Base-by-base conservation (phyloP, 2,113 vertebrate species). In the Caranx ignobilis region DNA sequence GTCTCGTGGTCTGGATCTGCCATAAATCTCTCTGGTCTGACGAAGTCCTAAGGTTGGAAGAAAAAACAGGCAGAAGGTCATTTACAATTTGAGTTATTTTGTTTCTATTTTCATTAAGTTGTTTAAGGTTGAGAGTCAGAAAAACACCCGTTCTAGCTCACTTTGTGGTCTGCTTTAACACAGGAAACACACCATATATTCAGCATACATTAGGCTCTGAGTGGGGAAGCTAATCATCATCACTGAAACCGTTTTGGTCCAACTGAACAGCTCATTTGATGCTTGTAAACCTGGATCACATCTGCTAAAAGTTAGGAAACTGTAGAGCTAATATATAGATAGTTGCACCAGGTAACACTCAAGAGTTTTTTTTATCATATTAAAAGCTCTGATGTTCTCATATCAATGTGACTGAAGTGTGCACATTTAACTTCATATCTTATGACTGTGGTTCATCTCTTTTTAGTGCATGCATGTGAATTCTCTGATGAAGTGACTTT, bases 1-100 rank as follows among this genome's bases (percentile, higher is more conserved):
- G 0, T 87, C 54, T 87, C 79, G 54, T 77, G 78, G 61, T 87
- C 79, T 19, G 50, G 56, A 11, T 83, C 89, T 77, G 72, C 87
- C 88, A 89, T 91, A 66, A 83, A 90, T 78, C 54, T 63, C 18
- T 67, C 32, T n/a, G 52, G 41, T 7, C 41, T 64, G 11, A 35
- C 26, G 62, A 78, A 39, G n/a, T 55, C 64, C 45, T 35, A 0
- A 21, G 55, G 16, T 60, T 26, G 63, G 15, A 59, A 16, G 50
- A 69, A 0, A 1, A 75, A 68, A 63, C 9, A 60, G 21, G 66
- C 5, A 31, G 1, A 48, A 50, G 63, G 35, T 2, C 0, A 18
- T 32, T 72, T 10, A 34, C 13, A 21, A 31, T 13, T 9, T 8
- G 7, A 34, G 12, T 2, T 35, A 2, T 50, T 35, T 31, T 21